Evolutionary conservation across 2,888 invertebrate genomes (phyloP).

Genomic region (Dorcus parallelipipedus): DNA sequence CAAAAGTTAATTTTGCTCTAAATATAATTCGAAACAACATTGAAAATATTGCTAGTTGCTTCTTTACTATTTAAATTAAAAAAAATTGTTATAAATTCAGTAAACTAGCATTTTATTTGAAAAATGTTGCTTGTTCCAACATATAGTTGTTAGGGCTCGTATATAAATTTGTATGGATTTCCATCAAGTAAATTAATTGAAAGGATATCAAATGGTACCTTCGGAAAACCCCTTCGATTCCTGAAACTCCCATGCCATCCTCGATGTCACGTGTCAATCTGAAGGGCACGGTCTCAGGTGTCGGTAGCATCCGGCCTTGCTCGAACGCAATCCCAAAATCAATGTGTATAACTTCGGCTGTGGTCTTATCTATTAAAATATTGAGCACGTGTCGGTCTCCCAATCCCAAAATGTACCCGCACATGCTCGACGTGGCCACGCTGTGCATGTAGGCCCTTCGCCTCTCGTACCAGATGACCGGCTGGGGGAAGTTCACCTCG

Average conservation of each 20-base stretch:
- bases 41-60: too few relatives aligned
- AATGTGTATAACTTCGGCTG: conserved; percentile 93
- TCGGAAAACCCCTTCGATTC: conserved; percentile 86
- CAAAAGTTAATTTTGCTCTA: too few relatives aligned
- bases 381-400: conserved; percentile 94
- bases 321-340: conserved; percentile 98
- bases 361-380: conserved; percentile 84
- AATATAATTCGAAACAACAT: too few relatives aligned
- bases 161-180: too few relatives aligned
- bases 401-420: conserved; percentile 91
- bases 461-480: conserved; percentile 86
- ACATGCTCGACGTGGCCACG: conserved; percentile 83
- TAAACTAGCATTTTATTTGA: too few relatives aligned
- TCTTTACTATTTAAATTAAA: too few relatives aligned
- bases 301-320: conserved; percentile 83
- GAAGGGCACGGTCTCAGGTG: conserved; percentile 94
- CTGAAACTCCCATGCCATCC: conserved; percentile 89
- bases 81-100: too few relatives aligned
- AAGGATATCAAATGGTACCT: too few relatives aligned
- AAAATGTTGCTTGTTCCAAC: too few relatives aligned
- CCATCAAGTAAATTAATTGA: too few relatives aligned
- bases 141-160: too few relatives aligned
- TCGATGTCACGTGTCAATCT: conserved; percentile 90
- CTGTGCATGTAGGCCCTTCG: conserved; percentile 84
- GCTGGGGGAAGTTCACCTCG: conserved; percentile 74